phyloP scores from a whole-genome alignment of 2,888 invertebrate species.

The Lampropteryx suffumata region DNA sequence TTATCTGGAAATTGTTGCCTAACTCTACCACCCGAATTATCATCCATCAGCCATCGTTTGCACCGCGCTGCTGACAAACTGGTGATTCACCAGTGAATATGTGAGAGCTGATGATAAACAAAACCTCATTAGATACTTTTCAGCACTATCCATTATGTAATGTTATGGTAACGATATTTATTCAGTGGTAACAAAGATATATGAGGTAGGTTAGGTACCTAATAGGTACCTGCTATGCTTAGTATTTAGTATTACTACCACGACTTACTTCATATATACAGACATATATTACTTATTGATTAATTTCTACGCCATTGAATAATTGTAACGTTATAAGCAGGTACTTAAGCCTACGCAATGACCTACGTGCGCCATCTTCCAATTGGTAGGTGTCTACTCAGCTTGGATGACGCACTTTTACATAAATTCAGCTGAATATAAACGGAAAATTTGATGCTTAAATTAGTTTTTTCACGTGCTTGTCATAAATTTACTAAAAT shows the following conservation, averaged over 20 bases:
- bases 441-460: slow-evolving; percentile 37
- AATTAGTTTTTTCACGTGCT: slow-evolving; percentile 54
- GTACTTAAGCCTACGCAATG: background rate
- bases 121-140: no score
- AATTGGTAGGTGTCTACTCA: slow-evolving; percentile 1
- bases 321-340: no score
- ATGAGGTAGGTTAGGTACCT: no score
- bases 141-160: no score
- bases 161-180: no score
- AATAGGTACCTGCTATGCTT: no score
- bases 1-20: background rate
- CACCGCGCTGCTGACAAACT: background rate
- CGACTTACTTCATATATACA: no score
- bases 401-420: slow-evolving; percentile 48
- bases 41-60: background rate
- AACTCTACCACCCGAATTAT: background rate
- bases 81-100: background rate
- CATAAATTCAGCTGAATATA: slow-evolving; percentile 40
- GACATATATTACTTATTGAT: no score
- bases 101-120: no score
- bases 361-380: background rate
- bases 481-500: slow-evolving; percentile 50
- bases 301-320: no score
- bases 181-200: no score
- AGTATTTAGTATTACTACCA: no score